Evolutionary conservation across 2,888 invertebrate genomes (phyloP).

Genomic region (Euclidia mi): DNA sequence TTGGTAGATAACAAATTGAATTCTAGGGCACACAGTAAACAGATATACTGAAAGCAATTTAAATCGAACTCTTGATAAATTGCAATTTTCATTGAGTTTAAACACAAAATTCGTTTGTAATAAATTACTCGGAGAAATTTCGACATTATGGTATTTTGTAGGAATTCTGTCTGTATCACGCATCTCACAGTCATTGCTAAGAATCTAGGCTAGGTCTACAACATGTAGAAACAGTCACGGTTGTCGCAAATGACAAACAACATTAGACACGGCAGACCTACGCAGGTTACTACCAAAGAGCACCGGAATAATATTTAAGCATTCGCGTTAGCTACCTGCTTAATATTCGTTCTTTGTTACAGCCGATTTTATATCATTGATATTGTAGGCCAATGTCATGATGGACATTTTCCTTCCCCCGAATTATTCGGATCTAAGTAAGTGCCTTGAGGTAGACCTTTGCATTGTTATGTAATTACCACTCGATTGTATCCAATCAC

Average conservation of each 20-base stretch:
- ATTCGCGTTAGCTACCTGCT: background rate
- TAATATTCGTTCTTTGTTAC: slow-evolving; percentile 29
- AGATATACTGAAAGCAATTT: background rate
- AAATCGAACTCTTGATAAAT: background rate
- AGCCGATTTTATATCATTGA: slow-evolving; percentile 26
- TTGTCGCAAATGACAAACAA: slow-evolving; percentile 5
- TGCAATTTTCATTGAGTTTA: no score
- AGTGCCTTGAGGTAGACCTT: slow-evolving; percentile 4
- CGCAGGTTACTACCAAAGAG: background rate
- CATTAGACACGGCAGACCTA: background rate
- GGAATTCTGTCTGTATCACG: background rate
- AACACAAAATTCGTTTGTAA: no score
- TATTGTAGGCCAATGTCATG: slow-evolving; percentile 44
- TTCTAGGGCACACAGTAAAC: slow-evolving; percentile 8
- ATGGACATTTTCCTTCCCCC: slow-evolving; percentile 46
- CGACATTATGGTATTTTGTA: background rate
- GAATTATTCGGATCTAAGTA: slow-evolving; percentile 3
- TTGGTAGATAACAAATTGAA: slow-evolving; percentile 11
- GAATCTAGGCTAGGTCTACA: background rate
- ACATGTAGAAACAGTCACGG: slow-evolving; percentile 1
- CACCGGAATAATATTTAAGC: background rate
- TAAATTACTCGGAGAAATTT: background rate
- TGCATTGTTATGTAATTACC: slow-evolving; percentile 1
- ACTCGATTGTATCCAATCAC: background rate
- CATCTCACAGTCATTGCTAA: background rate